Base-by-base conservation (phyloP, 2,888 invertebrate species). In the Thera britannica region DNA sequence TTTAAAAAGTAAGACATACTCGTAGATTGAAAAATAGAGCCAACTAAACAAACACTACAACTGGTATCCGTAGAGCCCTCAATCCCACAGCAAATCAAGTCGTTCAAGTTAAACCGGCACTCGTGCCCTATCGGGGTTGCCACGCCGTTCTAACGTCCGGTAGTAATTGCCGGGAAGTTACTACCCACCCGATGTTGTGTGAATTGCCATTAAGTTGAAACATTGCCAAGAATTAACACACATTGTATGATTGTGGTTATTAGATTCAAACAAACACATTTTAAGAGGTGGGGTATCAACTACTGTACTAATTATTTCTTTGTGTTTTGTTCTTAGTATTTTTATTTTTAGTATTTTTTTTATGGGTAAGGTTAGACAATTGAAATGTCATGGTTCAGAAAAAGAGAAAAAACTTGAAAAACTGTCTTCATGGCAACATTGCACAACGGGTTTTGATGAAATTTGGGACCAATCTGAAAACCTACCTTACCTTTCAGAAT, bases 131-230 rank as follows among this genome's bases (percentile, higher is more conserved):
- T 61, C 61, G 44, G 61, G 48, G 58, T 36, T 58, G 11, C 48
- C 58, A 48, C 52, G 44, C 34, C 46, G 61, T 54, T 54, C 35
- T 4, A 46, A 61, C 61, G 35, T 61, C 61, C 61, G 61, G 54
- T 61, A n/a, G 61, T 61, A 44, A 61, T 61, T 61, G 54, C 11
- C 35, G 9, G 54, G 54, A 61, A 61, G 52, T 61, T 61, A 61
- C 61, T 54, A 52, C 61, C 54, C 46, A 48, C 23, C 34, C 11
- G 52, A 52, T 58, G 58, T 58, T 58, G 58, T 58, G 48, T 36
- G 48, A 61, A 52, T 51, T 54, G 36, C 60, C 3, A 46, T 9
- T 60, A 12, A n/a, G 58, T 61, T 54, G 61, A 61, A 61, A 54
- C 46, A 61, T 35, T 3, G 44, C 44, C 44, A 35, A 44, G 35